Evolutionary conservation across 2,888 invertebrate genomes (phyloP).

Genomic region (Tipula vernalis): DNA sequence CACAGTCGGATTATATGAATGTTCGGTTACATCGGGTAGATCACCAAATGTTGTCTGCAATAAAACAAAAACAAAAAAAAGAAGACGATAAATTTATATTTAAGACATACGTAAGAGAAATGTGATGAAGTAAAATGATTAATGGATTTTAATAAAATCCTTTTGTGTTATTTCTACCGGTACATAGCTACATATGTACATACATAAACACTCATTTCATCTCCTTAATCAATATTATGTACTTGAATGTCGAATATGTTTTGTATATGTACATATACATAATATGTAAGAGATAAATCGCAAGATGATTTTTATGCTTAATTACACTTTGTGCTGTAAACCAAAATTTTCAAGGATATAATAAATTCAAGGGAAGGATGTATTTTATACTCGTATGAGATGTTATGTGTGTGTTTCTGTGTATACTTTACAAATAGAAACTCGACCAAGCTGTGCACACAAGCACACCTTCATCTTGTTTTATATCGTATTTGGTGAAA

Average conservation of each 20-base stretch:
- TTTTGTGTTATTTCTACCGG: background rate
- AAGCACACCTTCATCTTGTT: background rate
- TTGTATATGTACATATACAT: background rate
- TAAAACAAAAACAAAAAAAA: background rate
- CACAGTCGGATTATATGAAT: constrained; percentile 33
- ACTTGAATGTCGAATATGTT: background rate
- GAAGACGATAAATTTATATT: background rate
- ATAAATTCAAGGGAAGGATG: background rate
- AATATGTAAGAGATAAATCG: background rate
- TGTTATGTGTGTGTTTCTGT: background rate
- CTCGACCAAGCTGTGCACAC: background rate
- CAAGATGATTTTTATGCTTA: background rate
- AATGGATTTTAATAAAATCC: background rate
- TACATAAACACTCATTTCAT: background rate
- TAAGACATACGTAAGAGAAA: background rate
- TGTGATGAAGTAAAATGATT: background rate
- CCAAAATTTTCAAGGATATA: background rate
- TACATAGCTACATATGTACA: background rate
- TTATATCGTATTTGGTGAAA: background rate
- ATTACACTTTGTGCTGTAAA: background rate
- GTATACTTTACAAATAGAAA: background rate
- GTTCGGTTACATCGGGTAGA: constrained; percentile 35
- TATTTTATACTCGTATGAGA: background rate
- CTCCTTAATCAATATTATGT: background rate
- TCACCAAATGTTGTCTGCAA: constrained; percentile 35